These are phyloP conservation scores for Anoplopoma fimbria DNA, from an alignment of 2,113 vertebrate species.

Conservation along the genomic window DNA sequence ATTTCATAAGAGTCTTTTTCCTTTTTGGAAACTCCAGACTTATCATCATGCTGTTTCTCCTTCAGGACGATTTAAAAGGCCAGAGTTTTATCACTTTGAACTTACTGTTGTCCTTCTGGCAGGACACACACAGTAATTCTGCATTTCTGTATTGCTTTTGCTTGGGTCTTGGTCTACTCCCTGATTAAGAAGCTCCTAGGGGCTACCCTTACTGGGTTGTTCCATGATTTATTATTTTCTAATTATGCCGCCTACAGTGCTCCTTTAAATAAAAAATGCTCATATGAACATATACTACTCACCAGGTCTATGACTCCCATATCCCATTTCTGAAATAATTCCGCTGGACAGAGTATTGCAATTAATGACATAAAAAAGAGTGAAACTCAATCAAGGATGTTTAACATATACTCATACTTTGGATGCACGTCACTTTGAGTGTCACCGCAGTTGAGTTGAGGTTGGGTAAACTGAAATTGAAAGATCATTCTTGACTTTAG, in stretches of 20 bases:
- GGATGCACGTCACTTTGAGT: neutral
- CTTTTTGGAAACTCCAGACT: slow-evolving; percentile 11
- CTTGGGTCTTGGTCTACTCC: neutral
- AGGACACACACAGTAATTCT: neutral
- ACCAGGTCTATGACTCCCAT: neutral
- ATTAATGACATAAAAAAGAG: slow-evolving; percentile 15
- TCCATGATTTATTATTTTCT: slow-evolving; percentile 12
- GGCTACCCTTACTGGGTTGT: neutral
- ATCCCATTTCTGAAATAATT: neutral
- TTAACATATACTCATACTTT: neutral
- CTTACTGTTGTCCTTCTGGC: neutral
- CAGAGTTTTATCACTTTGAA: slow-evolving; percentile 21
- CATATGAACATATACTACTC: neutral
- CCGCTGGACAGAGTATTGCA: slow-evolving; percentile 2
- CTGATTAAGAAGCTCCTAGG: neutral
- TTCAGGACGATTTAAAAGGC: neutral
- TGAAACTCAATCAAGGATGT: neutral
- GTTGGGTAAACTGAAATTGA: neutral
- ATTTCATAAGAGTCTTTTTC: slow-evolving; percentile 22
- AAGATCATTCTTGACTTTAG: neutral
- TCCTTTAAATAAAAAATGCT: neutral
- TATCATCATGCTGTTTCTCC: slow-evolving; percentile 11
- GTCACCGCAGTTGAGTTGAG: neutral
- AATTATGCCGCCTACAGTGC: neutral
- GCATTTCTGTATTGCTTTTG: slow-evolving; percentile 9